Evolutionary conservation across 2,113 vertebrate genomes (phyloP).

Genomic region (Mirza zaza): DNA sequence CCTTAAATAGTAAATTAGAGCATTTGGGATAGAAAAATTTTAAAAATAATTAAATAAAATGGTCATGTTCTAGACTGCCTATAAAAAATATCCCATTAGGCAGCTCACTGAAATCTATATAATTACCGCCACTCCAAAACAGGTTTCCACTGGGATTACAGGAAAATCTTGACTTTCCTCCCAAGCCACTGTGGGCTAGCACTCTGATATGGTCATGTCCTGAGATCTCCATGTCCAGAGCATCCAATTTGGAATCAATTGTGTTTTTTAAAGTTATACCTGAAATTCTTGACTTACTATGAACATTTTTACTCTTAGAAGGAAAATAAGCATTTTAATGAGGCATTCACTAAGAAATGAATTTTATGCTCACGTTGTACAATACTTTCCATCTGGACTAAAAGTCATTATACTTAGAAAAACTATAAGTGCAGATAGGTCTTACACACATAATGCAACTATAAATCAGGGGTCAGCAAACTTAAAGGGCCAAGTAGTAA

Average conservation of each 20-base stretch:
- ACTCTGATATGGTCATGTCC: not conserved
- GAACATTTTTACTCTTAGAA: not conserved
- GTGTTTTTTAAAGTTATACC: not conserved
- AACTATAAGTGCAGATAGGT: not conserved
- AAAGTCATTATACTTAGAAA: not conserved
- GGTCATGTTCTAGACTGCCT: not conserved
- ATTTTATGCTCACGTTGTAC: not conserved
- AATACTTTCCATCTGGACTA: not conserved
- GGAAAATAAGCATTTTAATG: not conserved
- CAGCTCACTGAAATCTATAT: not conserved
- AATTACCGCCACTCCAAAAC: not conserved
- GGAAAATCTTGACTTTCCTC: not conserved
- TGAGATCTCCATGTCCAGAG: not conserved
- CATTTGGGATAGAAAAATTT: not conserved
- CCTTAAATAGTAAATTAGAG: not conserved
- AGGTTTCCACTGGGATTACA: not conserved
- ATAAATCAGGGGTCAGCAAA: not conserved
- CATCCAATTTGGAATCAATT: not conserved
- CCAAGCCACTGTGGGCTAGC: not conserved
- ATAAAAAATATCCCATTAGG: not conserved
- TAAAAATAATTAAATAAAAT: not conserved
- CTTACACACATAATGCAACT: not conserved
- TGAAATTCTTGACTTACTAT: constrained; percentile 1
- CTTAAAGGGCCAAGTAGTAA: not conserved
- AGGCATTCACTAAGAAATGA: not conserved